A percentile compares a stretch with the other conserved stretches of the same genome.
These are phyloP conservation scores for Pangasius mekongensis DNA, from an alignment of 2,797 vertebrate species.

Conservation along the genomic window DNA sequence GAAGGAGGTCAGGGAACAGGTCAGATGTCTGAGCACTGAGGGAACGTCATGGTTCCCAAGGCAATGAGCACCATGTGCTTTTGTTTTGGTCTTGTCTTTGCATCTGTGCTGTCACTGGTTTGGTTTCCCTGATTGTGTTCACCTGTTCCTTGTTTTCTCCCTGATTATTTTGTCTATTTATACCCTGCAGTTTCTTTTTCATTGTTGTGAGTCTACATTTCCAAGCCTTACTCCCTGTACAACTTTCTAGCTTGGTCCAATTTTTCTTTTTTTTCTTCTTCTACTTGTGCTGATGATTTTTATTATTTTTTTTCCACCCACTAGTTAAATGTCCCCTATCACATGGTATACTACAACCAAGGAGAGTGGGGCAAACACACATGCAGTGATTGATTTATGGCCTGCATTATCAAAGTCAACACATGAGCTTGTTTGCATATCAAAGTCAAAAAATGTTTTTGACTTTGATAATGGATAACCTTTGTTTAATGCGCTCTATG, in stretches of 20 bases:
- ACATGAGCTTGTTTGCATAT: neutral
- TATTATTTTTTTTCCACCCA: too few relatives aligned
- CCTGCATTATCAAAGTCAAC: neutral
- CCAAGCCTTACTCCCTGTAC: neutral
- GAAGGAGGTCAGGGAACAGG: neutral
- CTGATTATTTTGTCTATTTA: neutral
- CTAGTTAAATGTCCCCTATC: neutral
- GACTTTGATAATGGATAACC: neutral
- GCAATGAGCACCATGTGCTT: neutral
- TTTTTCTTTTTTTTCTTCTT: neutral
- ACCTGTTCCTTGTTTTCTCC: neutral
- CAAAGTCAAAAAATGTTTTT: neutral
- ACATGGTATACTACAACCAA: neutral
- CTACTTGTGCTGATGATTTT: neutral
- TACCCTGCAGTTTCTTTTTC: neutral
- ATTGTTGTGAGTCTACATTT: neutral
- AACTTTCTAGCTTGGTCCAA: neutral
- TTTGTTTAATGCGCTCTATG: neutral
- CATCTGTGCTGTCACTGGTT: neutral
- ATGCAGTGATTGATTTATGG: neutral
- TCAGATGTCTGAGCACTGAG: constrained; percentile 1
- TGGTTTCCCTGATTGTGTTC: neutral
- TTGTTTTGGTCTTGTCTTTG: neutral
- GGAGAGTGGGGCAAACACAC: neutral
- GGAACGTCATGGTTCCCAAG: neutral